Evolutionary conservation across 2,888 invertebrate genomes (phyloP).

Genomic region (Asteroscopus sphinx): DNA sequence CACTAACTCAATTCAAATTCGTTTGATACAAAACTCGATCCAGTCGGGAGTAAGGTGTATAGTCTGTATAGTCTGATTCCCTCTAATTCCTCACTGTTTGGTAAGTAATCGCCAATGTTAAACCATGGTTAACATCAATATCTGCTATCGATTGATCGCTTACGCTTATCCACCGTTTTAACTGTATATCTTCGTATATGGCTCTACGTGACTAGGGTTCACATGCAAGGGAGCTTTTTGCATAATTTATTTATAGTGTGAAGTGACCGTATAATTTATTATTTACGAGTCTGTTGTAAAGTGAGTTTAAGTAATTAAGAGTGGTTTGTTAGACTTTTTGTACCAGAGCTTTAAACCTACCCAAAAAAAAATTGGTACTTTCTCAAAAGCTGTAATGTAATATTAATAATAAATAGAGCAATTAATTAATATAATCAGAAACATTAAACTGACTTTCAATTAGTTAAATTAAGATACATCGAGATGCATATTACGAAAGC

Average conservation of each 20-base stretch:
- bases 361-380: no score
- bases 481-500: constrained; percentile 39
- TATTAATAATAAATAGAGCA: neutral
- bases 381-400: neutral
- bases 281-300: constrained; percentile 38
- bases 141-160: constrained; percentile 45
- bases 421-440: constrained; percentile 4
- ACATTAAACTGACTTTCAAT: constrained; percentile 19
- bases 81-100: neutral
- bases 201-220: constrained; percentile 59
- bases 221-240: constrained; percentile 63
- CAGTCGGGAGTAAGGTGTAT: no score
- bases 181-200: constrained; percentile 45
- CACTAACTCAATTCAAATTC: no score
- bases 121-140: constrained; percentile 6
- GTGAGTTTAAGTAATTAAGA: constrained; percentile 42
- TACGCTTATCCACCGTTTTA: constrained; percentile 53
- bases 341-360: neutral
- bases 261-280: constrained; percentile 58
- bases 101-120: neutral
- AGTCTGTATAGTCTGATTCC: no score
- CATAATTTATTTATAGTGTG: constrained; percentile 69
- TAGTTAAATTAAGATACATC: constrained; percentile 24
- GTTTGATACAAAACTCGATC: no score
- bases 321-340: neutral